phyloP scores from a whole-genome alignment of 2,888 invertebrate species.

The Melangyna quadrimaculata region DNA sequence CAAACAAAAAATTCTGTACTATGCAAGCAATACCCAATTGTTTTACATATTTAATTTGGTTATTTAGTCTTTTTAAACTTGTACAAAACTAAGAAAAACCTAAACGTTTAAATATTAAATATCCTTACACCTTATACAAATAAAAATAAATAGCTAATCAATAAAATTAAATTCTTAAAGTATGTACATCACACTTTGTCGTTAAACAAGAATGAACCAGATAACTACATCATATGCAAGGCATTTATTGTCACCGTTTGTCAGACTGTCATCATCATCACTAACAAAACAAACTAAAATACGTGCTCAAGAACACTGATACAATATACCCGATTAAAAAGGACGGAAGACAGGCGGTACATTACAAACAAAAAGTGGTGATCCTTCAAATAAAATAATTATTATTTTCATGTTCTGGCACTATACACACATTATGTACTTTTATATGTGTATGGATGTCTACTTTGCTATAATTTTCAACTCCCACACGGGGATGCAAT shows the following conservation, averaged over 20 bases:
- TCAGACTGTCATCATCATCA: slow-evolving; percentile 21
- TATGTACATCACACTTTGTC: slow-evolving; percentile 30
- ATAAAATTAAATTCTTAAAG: slow-evolving; percentile 43
- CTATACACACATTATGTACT: background rate
- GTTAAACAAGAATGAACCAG: slow-evolving; percentile 44
- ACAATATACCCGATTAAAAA: slow-evolving; percentile 8
- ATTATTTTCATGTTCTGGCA: slow-evolving; percentile 5
- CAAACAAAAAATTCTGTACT: background rate
- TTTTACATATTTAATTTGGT: background rate
- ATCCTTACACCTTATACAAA: background rate
- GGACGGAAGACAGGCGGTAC: background rate
- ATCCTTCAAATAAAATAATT: slow-evolving; percentile 34
- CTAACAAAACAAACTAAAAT: background rate
- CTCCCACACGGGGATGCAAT: background rate
- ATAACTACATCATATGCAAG: slow-evolving; percentile 27
- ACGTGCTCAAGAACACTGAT: slow-evolving; percentile 47
- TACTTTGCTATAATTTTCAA: background rate
- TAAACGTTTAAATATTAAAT: background rate
- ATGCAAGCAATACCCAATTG: background rate
- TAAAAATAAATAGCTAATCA: slow-evolving; percentile 5
- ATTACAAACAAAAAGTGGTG: background rate
- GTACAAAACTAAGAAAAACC: background rate
- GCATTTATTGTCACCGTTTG: background rate
- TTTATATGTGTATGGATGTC: too few species aligned
- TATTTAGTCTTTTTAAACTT: background rate